Percentiles rank a stretch among this genome's conserved stretches.
phyloP scores from a whole-genome alignment of 2,888 invertebrate genomes.

The Doris montereyensis region DNA sequence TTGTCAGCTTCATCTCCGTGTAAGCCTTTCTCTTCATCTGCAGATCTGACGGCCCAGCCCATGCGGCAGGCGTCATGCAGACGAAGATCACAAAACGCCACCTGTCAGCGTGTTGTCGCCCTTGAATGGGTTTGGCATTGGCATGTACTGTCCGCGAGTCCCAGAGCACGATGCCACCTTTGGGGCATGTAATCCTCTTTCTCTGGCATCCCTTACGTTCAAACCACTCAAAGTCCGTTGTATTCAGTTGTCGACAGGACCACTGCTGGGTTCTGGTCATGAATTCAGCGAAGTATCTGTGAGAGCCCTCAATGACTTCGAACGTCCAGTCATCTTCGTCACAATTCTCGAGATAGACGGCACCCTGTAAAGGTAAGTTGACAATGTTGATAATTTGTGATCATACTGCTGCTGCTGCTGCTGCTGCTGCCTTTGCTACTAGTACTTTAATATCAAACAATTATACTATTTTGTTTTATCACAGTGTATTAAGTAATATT shows the following conservation, averaged over 20 bases:
- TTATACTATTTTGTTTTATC: too few species aligned
- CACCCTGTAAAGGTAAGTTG: slow-evolving; percentile 55
- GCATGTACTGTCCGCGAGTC: slow-evolving; percentile 66
- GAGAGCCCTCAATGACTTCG: slow-evolving; percentile 51
- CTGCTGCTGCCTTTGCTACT: too few species aligned
- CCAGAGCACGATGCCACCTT: slow-evolving; percentile 67
- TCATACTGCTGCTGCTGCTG: too few species aligned
- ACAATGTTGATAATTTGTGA: too few species aligned
- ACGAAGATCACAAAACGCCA: slow-evolving; percentile 64
- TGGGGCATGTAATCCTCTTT: slow-evolving; percentile 58
- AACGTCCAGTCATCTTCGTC: slow-evolving; percentile 54
- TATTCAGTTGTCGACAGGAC: slow-evolving; percentile 34
- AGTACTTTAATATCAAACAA: too few species aligned
- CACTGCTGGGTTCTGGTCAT: not conserved
- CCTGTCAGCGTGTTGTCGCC: slow-evolving; percentile 53
- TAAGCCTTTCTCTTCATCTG: slow-evolving; percentile 55
- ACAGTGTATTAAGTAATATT: too few species aligned
- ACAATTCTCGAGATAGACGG: slow-evolving; percentile 53
- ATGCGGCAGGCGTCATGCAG: slow-evolving; percentile 64
- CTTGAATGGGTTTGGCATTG: slow-evolving; percentile 56
- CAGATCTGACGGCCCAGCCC: slow-evolving; percentile 57
- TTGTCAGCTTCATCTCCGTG: slow-evolving; percentile 50
- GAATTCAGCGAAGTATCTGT: slow-evolving; percentile 41
- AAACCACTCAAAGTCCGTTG: slow-evolving; percentile 52
- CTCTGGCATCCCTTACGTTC: slow-evolving; percentile 49